A percentile compares a stretch with the other conserved stretches of the same genome.
These are phyloP conservation scores for Eleutherodactylus coqui DNA, from an alignment of 2,797 vertebrate genomes.

Conservation along the genomic window DNA sequence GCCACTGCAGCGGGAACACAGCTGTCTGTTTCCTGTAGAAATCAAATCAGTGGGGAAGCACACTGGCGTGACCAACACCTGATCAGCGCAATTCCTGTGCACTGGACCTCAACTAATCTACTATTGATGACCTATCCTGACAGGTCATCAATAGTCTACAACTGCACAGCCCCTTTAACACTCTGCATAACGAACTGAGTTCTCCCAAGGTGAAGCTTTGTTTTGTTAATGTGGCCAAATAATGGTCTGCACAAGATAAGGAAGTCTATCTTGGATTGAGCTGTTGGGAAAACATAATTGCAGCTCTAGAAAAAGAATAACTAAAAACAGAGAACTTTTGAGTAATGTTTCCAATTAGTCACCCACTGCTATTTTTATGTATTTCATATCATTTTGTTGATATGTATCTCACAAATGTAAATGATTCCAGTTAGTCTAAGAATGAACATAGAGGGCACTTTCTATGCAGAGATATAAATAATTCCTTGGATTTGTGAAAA, in stretches of 20 bases:
- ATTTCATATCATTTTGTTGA: neutral
- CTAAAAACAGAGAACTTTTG: neutral
- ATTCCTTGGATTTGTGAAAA: constrained; percentile 3
- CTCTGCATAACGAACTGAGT: neutral
- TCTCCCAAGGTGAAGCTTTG: neutral
- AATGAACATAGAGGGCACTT: neutral
- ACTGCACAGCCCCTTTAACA: no score
- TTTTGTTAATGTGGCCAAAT: neutral
- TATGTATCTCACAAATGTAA: neutral
- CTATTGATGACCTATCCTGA: no score
- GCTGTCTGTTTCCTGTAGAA: no score
- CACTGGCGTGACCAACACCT: no score
- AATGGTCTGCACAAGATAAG: neutral
- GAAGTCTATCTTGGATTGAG: neutral
- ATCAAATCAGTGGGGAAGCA: no score
- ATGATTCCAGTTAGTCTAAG: neutral
- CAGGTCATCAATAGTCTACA: no score
- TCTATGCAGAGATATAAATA: constrained; percentile 22
- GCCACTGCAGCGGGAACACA: no score
- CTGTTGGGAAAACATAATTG: neutral
- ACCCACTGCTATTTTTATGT: neutral
- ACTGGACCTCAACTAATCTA: no score
- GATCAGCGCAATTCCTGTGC: no score
- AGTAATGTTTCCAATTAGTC: neutral
- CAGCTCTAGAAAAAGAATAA: neutral